These are phyloP conservation scores for Protonibea diacanthus DNA, from an alignment of 2,797 vertebrate genomes.

Conservation along the genomic window DNA sequence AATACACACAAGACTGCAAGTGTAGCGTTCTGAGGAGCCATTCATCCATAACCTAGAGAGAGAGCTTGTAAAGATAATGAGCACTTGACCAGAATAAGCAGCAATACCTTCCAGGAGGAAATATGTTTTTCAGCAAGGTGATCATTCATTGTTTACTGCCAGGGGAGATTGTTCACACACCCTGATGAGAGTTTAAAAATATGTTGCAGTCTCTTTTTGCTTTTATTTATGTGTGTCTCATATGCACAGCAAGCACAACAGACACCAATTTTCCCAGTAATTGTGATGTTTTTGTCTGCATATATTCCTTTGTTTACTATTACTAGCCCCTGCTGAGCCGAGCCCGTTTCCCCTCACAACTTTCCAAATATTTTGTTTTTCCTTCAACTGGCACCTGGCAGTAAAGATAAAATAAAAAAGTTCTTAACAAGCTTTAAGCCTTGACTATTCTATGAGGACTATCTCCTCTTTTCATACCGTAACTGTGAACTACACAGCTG, in stretches of 20 bases:
- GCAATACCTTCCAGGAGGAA: conserved; percentile 2
- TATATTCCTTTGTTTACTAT: conserved; percentile 12
- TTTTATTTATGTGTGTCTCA: neutral
- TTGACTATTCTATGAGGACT: conserved; percentile 14
- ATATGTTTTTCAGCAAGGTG: conserved; percentile 10
- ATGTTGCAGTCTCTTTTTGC: neutral
- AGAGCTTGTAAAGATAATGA: conserved; percentile 23
- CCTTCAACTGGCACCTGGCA: conserved; percentile 15
- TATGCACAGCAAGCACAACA: neutral
- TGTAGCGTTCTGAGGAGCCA: conserved; percentile 14
- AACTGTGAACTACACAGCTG: conserved; percentile 32
- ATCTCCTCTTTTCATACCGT: conserved; percentile 40
- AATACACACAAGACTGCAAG: conserved; percentile 6
- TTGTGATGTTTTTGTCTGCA: neutral
- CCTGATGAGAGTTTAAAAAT: neutral
- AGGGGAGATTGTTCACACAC: neutral
- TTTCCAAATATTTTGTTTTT: conserved; percentile 10
- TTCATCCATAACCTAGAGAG: conserved; percentile 2
- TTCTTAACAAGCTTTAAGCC: conserved; percentile 37
- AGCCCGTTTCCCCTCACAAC: conserved; percentile 2
- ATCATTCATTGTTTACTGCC: conserved; percentile 3
- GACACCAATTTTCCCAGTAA: neutral
- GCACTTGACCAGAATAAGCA: conserved; percentile 16
- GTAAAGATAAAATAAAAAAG: neutral
- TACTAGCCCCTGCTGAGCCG: neutral